These are phyloP conservation scores for Myioborus melanocephalus DNA, from an alignment of 2,797 vertebrate species.

Conservation along the genomic window DNA sequence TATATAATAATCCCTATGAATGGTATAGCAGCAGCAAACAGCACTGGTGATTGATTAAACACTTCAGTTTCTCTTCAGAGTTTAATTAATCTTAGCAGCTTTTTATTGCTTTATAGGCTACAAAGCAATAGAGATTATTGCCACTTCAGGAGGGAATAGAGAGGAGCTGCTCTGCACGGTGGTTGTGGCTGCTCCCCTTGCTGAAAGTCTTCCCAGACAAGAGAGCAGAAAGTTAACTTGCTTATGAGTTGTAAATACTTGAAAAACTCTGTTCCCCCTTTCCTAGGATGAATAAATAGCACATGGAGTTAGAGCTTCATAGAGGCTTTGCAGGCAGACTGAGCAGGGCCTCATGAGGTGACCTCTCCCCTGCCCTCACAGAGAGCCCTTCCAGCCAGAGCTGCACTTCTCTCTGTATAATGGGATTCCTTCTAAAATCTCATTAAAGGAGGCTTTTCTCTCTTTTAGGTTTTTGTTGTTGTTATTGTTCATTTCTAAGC, in stretches of 20 bases:
- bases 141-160: not conserved
- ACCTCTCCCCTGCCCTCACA: not conserved
- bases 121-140: constrained; percentile 20
- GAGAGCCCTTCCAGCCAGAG: not conserved
- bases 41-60: constrained; percentile 45
- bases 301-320: fast-evolving
- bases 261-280: not conserved
- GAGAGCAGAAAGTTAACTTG: not conserved
- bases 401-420: not conserved
- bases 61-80: constrained; percentile 10
- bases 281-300: not conserved
- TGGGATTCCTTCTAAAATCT: not conserved
- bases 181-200: not conserved
- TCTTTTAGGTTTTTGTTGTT: not conserved
- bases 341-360: not conserved
- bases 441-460: not conserved
- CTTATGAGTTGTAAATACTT: not conserved
- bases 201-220: not conserved
- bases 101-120: constrained; percentile 7
- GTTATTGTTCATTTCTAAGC: not conserved
- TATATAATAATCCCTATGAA: not conserved
- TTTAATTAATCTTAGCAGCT: constrained; percentile 53
- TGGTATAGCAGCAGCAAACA: not conserved
- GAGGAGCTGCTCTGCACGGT: not conserved
- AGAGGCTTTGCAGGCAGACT: not conserved